Evolutionary conservation across 1,140 invertebrate species (phyloP), one percentile per base, ranked within the genome.

Genomic region (Pantala flavescens): DNA sequence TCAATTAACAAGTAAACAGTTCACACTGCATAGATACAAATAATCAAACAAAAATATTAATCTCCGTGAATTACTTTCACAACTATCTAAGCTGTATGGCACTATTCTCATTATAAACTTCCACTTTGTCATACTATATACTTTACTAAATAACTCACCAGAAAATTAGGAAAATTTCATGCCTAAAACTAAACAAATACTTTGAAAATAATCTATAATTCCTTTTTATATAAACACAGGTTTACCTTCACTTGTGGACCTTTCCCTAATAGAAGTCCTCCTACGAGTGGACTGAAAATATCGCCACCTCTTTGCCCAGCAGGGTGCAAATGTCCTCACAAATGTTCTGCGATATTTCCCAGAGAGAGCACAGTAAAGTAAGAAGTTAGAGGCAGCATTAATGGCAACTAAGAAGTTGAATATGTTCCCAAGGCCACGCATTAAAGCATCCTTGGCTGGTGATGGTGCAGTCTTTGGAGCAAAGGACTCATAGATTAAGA

Each of bases 281-380:
- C 49, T 63, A 5, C 49, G 49, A 21, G 49, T 63, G 12, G 49
- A 63, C n/a, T 16, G 16, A 5, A 63, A 19, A 63, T 63, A 63
- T 21, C 49, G 14, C 49, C 49, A 63, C 16, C 49, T 63, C 49
- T 63, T 63, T 16, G 49, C 49, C 77, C 78, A 79, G 75, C 84
- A 85, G n/a, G 82, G 82, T 49, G 87, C 88, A 79, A 92, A 88
- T 3, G 91, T 84, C 43, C 85, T 80, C 70, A 87, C 82, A 76
- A 93, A 89, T 7, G 91, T 93, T 75, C 86, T 86, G 28, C 91
- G 84, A 83, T 92, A 93, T 78, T 90, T 90, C 79, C 90, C 89
- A 77, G 90, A 91, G 78, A 93, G 86, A 24, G 89, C 88, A 75
- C 90, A 92, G 81, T 93, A 93, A 43, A 93, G 82, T 72, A 93